A percentile compares a stretch with the other conserved stretches of the same genome.
Conservation (phyloP, 2,888 invertebrate genomes). For the Caenorhabditis zanzibari region DNA sequence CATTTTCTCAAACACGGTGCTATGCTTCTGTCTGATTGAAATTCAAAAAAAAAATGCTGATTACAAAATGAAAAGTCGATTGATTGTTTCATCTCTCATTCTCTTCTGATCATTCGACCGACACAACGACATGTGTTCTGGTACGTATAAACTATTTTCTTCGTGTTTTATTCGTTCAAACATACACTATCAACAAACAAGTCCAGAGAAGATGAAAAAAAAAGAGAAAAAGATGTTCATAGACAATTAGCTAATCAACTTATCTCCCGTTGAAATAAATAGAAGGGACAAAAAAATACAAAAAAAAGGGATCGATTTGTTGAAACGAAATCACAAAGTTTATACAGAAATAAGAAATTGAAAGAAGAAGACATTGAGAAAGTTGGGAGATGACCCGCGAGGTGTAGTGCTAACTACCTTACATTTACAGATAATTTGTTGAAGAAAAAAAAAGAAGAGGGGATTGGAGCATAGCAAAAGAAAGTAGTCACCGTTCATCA, state of each 20-base stretch:
- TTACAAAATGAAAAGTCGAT: slow-evolving; percentile 2
- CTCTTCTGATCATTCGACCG: slow-evolving; percentile 15
- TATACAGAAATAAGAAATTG: slow-evolving; percentile 30
- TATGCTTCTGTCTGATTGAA: slow-evolving; percentile 24
- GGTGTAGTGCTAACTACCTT: slow-evolving; percentile 58
- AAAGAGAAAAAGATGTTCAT: slow-evolving; percentile 38
- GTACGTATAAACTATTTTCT: slow-evolving; percentile 24
- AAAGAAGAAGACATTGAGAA: slow-evolving; percentile 47
- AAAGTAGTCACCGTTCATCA: slow-evolving; percentile 51
- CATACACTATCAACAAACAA: slow-evolving; percentile 65
- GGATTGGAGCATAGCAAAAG: slow-evolving; percentile 37
- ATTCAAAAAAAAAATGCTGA: neutral
- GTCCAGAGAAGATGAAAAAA: slow-evolving; percentile 15
- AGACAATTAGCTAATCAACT: slow-evolving; percentile 51
- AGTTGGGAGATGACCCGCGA: slow-evolving; percentile 62
- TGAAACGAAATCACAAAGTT: slow-evolving; percentile 26
- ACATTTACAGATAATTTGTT: slow-evolving; percentile 32
- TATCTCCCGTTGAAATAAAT: slow-evolving; percentile 16
- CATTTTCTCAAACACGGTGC: slow-evolving; percentile 43
- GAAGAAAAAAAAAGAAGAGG: slow-evolving; percentile 7
- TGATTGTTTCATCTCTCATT: neutral
- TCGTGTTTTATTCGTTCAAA: slow-evolving; percentile 46
- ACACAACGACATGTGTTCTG: slow-evolving; percentile 1
- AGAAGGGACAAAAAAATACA: neutral
- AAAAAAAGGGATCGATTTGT: slow-evolving; percentile 10